phyloP scores from a whole-genome alignment of 2,797 vertebrate genomes.

The Denticeps clupeoides region DNA sequence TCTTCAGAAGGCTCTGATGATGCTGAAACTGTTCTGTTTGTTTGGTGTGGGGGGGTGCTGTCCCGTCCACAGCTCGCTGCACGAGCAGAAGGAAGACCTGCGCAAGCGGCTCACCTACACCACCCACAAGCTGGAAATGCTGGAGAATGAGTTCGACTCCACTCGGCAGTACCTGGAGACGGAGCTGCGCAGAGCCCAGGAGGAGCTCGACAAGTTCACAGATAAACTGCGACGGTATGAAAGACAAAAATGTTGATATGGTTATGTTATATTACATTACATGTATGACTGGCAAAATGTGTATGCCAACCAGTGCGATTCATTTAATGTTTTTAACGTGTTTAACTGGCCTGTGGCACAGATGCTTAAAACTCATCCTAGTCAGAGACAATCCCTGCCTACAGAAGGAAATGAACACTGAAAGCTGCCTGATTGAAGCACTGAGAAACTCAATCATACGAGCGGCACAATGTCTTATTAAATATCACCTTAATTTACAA shows the following conservation, averaged over 20 bases:
- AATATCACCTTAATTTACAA: no score
- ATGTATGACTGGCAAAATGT: not conserved
- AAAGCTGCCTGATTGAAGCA: no score
- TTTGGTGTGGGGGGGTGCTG: not conserved
- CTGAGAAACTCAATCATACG: no score
- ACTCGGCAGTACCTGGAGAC: slow-evolving; percentile 92
- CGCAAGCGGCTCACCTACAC: slow-evolving; percentile 91
- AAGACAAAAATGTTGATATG: not conserved
- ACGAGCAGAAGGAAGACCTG: slow-evolving; percentile 95
- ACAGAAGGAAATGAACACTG: no score
- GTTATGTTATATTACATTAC: not conserved
- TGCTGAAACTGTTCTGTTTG: no score
- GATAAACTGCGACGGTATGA: slow-evolving; percentile 86
- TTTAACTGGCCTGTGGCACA: no score
- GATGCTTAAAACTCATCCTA: no score
- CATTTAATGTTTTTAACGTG: no score
- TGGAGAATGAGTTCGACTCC: slow-evolving; percentile 92
- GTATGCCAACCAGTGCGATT: no score
- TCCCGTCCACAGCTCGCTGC: slow-evolving; percentile 69
- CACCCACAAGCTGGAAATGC: slow-evolving; percentile 90
- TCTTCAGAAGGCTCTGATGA: no score
- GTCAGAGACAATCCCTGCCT: no score
- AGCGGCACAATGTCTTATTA: no score
- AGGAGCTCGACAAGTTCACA: slow-evolving; percentile 94
- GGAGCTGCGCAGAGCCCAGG: slow-evolving; percentile 87